Percentiles rank a stretch among this genome's conserved stretches.
Evolutionary conservation across 2,888 invertebrate species (phyloP).

Genomic region (Oscheius onirici): DNA sequence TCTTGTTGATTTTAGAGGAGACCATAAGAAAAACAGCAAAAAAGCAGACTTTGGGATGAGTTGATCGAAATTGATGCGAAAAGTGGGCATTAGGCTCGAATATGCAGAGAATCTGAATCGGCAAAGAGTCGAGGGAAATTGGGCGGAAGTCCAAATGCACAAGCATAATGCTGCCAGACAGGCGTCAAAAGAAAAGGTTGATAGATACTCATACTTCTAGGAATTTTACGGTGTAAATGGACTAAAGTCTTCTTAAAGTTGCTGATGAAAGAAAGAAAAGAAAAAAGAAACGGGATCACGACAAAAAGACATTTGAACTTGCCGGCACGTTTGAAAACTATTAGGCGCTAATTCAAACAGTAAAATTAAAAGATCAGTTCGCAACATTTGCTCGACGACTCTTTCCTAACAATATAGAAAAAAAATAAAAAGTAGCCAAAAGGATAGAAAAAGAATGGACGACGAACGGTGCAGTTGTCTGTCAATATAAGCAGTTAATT

Average conservation of each 20-base stretch:
- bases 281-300: neutral
- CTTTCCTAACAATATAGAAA: neutral
- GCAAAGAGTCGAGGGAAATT: constrained; percentile 22
- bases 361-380: too few relatives aligned
- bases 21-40: too few relatives aligned
- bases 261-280: too few relatives aligned
- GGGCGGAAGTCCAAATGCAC: constrained; percentile 29
- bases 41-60: neutral
- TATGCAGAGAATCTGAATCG: constrained; percentile 12
- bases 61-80: neutral
- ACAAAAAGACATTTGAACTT: neutral
- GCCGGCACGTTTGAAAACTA: neutral
- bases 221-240: too few relatives aligned
- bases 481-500: constrained; percentile 24
- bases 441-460: neutral
- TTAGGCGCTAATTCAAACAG: too few relatives aligned
- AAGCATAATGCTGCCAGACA: neutral
- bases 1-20: too few relatives aligned
- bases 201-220: neutral
- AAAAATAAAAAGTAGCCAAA: neutral
- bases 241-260: too few relatives aligned
- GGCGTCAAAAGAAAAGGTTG: constrained; percentile 5
- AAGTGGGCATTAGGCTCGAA: neutral
- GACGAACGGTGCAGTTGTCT: neutral
- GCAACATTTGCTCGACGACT: too few relatives aligned